These are phyloP conservation scores for Heteronetta atricapilla DNA, from an alignment of 2,113 vertebrate species.

Conservation along the genomic window DNA sequence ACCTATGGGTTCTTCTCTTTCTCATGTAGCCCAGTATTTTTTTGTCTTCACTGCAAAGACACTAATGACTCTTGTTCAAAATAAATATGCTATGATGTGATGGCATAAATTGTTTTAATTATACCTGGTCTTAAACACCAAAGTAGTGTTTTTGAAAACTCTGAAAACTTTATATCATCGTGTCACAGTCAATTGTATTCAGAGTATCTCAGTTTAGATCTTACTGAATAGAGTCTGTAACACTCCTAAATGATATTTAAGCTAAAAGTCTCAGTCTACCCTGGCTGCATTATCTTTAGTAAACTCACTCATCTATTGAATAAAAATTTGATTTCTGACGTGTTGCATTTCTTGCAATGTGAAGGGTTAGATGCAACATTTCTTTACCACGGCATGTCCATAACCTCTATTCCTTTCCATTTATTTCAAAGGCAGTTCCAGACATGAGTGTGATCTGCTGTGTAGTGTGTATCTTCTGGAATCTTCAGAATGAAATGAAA, in stretches of 20 bases:
- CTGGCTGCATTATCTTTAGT: background rate
- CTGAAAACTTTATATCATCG: background rate
- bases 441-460: background rate
- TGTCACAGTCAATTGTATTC: background rate
- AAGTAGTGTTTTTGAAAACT: background rate
- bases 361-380: background rate
- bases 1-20: background rate
- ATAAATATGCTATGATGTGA: background rate
- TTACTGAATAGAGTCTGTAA: background rate
- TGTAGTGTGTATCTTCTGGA: background rate
- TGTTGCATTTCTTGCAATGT: background rate
- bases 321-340: background rate
- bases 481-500: background rate
- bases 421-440: background rate
- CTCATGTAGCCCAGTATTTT: fast-evolving
- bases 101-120: background rate
- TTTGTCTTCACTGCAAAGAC: background rate
- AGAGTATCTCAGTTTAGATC: background rate
- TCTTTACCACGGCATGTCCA: background rate
- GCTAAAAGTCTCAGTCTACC: background rate
- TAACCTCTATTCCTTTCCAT: background rate
- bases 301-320: background rate
- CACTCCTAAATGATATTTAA: background rate
- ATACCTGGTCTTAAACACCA: background rate
- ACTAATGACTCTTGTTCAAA: background rate